Evolutionary conservation across 2,888 invertebrate species (phyloP).

Genomic region (Stenolophus ochropezus): DNA sequence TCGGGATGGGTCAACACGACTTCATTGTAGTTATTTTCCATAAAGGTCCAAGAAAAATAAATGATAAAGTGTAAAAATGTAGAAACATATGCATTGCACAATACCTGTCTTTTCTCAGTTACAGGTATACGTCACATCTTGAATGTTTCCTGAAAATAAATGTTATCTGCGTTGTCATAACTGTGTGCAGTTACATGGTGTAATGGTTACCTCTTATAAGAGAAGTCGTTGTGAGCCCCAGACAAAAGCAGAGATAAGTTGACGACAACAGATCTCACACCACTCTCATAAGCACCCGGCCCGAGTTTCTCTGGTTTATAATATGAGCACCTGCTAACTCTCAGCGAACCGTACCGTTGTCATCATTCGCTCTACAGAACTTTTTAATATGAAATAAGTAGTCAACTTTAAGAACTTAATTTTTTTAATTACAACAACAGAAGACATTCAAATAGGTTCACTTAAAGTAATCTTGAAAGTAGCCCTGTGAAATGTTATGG

Average conservation of each 20-base stretch:
- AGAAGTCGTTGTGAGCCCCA: conserved; percentile 25
- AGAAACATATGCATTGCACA: no score
- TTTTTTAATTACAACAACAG: conserved; percentile 58
- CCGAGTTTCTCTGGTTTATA: background rate
- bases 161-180: conserved; percentile 48
- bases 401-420: conserved; percentile 54
- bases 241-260: conserved; percentile 55
- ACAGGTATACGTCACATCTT: conserved; percentile 16
- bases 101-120: background rate
- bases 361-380: background rate
- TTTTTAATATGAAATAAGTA: conserved; percentile 59
- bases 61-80: no score
- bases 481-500: conserved; percentile 48
- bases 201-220: conserved; percentile 55
- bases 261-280: conserved; percentile 27
- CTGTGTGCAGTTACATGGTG: conserved; percentile 46
- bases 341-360: conserved; percentile 4
- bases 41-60: no score
- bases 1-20: no score
- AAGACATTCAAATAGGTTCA: conserved; percentile 55
- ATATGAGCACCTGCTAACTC: background rate
- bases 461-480: conserved; percentile 54
- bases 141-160: conserved; percentile 50
- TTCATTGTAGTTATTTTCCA: no score
- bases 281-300: background rate